Conservation (phyloP, 2,797 vertebrate species). For the Arrhamphus sclerolepis region DNA sequence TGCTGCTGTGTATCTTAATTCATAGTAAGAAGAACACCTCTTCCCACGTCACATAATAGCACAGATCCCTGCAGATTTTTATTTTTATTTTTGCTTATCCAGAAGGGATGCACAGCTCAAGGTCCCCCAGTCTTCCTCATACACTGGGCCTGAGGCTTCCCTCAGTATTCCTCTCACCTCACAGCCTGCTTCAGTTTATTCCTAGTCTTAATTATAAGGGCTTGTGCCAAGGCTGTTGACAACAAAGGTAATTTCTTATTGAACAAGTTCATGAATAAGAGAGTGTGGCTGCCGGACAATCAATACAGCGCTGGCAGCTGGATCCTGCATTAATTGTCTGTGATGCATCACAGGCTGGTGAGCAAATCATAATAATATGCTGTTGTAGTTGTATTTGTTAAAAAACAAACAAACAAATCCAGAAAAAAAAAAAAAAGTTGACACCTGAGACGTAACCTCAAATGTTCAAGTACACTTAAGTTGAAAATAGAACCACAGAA, state of each 20-base stretch:
- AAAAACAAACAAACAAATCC: slow-evolving; percentile 2
- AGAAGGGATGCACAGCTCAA: too few relatives aligned
- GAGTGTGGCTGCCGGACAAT: slow-evolving; percentile 57
- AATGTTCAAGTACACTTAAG: too few relatives aligned
- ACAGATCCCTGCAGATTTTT: slow-evolving; percentile 19
- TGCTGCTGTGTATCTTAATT: slow-evolving; percentile 53
- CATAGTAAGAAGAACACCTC: slow-evolving; percentile 30
- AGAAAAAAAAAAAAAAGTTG: background rate
- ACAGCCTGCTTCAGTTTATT: slow-evolving; percentile 60
- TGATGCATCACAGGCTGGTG: slow-evolving; percentile 26
- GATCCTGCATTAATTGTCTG: slow-evolving; percentile 57
- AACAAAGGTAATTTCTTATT: slow-evolving; percentile 68
- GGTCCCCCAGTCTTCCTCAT: slow-evolving; percentile 28
- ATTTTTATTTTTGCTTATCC: slow-evolving; percentile 13
- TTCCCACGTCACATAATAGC: slow-evolving; percentile 52
- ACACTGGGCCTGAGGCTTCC: slow-evolving; percentile 16
- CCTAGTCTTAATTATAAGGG: slow-evolving; percentile 67
- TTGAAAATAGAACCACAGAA: too few relatives aligned
- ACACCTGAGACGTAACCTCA: background rate
- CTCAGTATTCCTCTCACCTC: slow-evolving; percentile 47
- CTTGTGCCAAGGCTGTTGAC: slow-evolving; percentile 51
- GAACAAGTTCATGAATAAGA: slow-evolving; percentile 66
- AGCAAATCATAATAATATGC: slow-evolving; percentile 9
- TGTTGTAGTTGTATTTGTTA: slow-evolving; percentile 5
- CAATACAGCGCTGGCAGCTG: slow-evolving; percentile 55